Conservation (phyloP, 1,140 invertebrate genomes). For the Cotesia vestalis region DNA sequence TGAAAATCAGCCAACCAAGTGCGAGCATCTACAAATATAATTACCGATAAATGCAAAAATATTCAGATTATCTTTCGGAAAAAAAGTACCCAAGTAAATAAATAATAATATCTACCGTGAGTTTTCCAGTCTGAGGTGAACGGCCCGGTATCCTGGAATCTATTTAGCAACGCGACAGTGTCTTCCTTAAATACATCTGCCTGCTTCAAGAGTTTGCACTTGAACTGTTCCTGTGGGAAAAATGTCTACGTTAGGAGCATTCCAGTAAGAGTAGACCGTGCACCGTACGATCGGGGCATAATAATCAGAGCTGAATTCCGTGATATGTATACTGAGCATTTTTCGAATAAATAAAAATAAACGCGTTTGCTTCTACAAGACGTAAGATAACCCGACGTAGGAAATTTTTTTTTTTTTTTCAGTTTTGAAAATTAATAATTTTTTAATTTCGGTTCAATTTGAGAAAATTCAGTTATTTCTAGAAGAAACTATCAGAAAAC, state of each 20-base stretch:
- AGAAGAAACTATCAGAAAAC: too few relatives aligned
- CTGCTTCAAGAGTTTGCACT: constrained; percentile 72
- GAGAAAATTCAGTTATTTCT: too few relatives aligned
- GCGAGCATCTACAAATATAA: constrained; percentile 68
- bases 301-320: constrained; percentile 9
- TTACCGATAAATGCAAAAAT: background rate
- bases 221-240: constrained; percentile 72
- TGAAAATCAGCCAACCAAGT: constrained; percentile 70
- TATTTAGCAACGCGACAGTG: constrained; percentile 69
- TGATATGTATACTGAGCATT: constrained; percentile 4
- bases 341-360: background rate
- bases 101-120: constrained; percentile 52
- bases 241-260: constrained; percentile 35
- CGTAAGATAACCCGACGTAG: too few relatives aligned
- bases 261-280: background rate
- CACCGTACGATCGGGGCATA: constrained; percentile 2
- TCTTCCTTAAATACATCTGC: constrained; percentile 74
- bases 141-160: constrained; percentile 73
- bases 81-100: constrained; percentile 15
- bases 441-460: too few relatives aligned
- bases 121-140: constrained; percentile 70
- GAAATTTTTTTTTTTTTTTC: too few relatives aligned
- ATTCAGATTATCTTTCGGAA: constrained; percentile 16
- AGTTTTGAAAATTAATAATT: too few relatives aligned
- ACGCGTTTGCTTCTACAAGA: too few relatives aligned